Base-by-base conservation (phyloP, 2,113 vertebrate species). In the Ammodytes marinus region DNA sequence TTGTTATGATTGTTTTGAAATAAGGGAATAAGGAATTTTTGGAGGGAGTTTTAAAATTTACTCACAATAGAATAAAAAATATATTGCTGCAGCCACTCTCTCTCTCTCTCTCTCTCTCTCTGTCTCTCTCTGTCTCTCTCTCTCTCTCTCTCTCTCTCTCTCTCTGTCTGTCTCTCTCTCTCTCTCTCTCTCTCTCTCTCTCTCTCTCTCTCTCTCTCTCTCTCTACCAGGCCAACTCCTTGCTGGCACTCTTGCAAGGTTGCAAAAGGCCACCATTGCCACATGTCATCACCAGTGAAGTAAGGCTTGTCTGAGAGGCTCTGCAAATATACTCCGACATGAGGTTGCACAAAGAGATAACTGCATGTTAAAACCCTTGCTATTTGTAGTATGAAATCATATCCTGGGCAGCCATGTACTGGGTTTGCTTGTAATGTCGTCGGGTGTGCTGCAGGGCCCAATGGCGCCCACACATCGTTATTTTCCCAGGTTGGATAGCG, bases 221-320 rank as follows among this genome's bases (percentile, higher is more conserved):
- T 54, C 47, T 70, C 39, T 42, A 19, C 17, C 37, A 53, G 8
- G 80, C 0, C 49, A 50, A 47, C 45, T 49, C n/a, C 86, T 80
- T 89, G 59, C 74, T 35, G 40, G 13, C 3, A 43, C 79, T 79
- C 68, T 79, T 59, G 35, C 35, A 63, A 45, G 73, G 60, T 86
- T 83, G 55, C 78, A 79, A 79, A 86, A 86, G 40, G 61, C 80
- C 68, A 61, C 50, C 74, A 37, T 43, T 75, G 68, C 73, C 13
- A 46, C 77, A 53, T 72, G 82, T 84, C 76, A 68, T 60, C 66
- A 12, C 61, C 6, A 42, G 19, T 69, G 54, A 42, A 78, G 37
- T 35, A 67, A 84, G 13, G 45, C 43, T 14, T 69, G 49, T 79
- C 55, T 69, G 77, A 43, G 58, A 71, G 45, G 19, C 46, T 63